phyloP scores from a whole-genome alignment of 1,140 invertebrate species.

The Drosophila ercepeae region DNA sequence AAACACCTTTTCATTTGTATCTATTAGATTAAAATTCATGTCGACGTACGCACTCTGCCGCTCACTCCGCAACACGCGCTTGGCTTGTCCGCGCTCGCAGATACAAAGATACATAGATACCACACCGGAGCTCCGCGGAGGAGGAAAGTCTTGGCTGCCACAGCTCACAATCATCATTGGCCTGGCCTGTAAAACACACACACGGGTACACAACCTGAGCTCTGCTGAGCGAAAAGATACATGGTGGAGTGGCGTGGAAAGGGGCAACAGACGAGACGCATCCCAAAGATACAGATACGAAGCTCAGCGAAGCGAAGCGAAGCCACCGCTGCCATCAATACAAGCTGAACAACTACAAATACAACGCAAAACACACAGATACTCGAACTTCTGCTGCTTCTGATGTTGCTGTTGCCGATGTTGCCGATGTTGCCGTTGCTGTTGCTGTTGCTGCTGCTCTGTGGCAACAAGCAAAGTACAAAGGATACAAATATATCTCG shows the following conservation, averaged over 20 bases:
- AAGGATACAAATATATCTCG: constrained; percentile 82
- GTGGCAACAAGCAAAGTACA: constrained; percentile 75
- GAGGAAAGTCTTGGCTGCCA: constrained; percentile 45
- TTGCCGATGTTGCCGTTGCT: constrained; percentile 16
- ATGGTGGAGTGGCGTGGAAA: constrained; percentile 8
- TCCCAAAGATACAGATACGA: constrained; percentile 35
- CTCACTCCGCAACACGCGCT: constrained; percentile 49
- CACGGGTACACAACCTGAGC: constrained; percentile 16
- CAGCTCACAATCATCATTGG: constrained; percentile 73
- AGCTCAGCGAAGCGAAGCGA: constrained; percentile 46
- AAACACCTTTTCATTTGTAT: constrained; percentile 83
- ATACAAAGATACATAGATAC: constrained; percentile 40
- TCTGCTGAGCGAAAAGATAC: constrained; percentile 31
- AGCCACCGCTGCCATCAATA: constrained; percentile 52
- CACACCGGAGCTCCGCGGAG: constrained; percentile 2
- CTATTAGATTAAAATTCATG: constrained; percentile 83
- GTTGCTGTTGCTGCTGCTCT: constrained; percentile 31
- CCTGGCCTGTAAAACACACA: constrained; percentile 53
- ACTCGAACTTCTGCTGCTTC: constrained; percentile 31
- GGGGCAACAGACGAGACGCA: constrained; percentile 2
- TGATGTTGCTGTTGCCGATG: constrained; percentile 5
- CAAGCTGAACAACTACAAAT: constrained; percentile 48
- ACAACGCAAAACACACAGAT: constrained; percentile 38
- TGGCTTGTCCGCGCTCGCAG: constrained; percentile 18
- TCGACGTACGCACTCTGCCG: constrained; percentile 55